These are phyloP conservation scores for Malurus splendens DNA, from an alignment of 2,797 vertebrate species.

Conservation along the genomic window DNA sequence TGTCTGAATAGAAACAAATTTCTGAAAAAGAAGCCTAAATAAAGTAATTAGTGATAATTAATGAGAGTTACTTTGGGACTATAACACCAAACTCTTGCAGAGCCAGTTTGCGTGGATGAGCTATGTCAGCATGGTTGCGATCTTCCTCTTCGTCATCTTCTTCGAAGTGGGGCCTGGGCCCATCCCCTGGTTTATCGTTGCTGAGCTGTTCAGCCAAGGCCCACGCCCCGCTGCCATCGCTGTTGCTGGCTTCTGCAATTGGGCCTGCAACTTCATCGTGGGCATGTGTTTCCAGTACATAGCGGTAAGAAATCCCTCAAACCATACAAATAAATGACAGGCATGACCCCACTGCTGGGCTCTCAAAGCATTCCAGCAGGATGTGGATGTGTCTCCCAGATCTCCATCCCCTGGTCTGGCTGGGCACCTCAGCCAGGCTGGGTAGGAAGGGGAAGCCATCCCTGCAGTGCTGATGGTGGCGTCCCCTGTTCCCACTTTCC, in stretches of 20 bases:
- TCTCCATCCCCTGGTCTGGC: background rate
- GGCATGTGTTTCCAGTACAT: constrained; percentile 91
- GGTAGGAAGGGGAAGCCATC: background rate
- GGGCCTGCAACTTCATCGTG: constrained; percentile 92
- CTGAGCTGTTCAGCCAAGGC: constrained; percentile 96
- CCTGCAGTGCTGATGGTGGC: background rate
- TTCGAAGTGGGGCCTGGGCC: constrained; percentile 96
- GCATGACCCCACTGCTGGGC: background rate
- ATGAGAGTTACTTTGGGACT: background rate
- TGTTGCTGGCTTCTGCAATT: constrained; percentile 90
- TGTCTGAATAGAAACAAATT: background rate
- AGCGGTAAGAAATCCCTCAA: constrained; percentile 72
- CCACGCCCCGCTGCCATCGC: constrained; percentile 91
- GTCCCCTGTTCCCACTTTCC: background rate
- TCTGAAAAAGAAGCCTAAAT: background rate
- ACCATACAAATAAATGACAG: background rate
- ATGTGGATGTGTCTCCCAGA: background rate
- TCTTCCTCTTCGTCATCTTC: constrained; percentile 95
- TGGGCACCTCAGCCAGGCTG: rapidly evolving
- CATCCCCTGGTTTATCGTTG: constrained; percentile 98
- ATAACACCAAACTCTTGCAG: constrained; percentile 58
- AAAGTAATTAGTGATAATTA: background rate
- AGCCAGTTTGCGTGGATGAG: constrained; percentile 85
- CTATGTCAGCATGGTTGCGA: constrained; percentile 87
- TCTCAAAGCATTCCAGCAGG: rapidly evolving